Base-by-base conservation (phyloP, 2,888 invertebrate genomes). In the Macaria notata region DNA sequence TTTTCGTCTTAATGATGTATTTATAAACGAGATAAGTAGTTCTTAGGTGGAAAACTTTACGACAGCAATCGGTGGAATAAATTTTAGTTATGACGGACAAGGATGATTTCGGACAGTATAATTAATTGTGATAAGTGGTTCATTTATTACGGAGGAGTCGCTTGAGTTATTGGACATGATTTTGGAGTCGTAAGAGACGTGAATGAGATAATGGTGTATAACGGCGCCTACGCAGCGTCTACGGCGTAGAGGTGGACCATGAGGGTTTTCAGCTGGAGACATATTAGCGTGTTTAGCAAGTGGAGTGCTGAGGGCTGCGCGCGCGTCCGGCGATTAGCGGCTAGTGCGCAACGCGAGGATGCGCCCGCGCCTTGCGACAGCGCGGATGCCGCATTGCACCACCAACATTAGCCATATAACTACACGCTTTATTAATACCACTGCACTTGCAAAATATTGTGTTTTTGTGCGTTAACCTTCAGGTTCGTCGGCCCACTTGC, bases 301-400 rank as follows among this genome's bases (percentile, higher is more conserved):
- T 46, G 71, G 75, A 75, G 81, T 86, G 54, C 56, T 31, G 49
- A 47, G 44, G 45, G 48, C 85, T 81, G 76, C 74, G 79, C 78
- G 76, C 69, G 84, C 86, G 84, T 90, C 90, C 90, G 90, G 87
- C 84, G 84, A 88, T 88, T 88, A 86, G 78, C 59, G 65, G 73
- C 71, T 76, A 78, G 73, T 85, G 78, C 86, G 89, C 88, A 87
- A 87, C 79, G 77, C 79, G 81, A 86, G 89, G 89, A 89, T 88
- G 88, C 79, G 81, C 85, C 65, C 66, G 56, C 56, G 46, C 79
- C 86, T 89, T 88, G 83, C 88, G 88, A 86, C 88, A 89, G 83
- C 84, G 81, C 89, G 89, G 90, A 89, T 86, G 85, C 87, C 82
- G 76, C 81, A 74, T 75, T 77, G 81, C 88, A 88, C 88, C 90